Evolutionary conservation across 2,113 vertebrate species (phyloP).

Genomic region (Thymallus thymallus): DNA sequence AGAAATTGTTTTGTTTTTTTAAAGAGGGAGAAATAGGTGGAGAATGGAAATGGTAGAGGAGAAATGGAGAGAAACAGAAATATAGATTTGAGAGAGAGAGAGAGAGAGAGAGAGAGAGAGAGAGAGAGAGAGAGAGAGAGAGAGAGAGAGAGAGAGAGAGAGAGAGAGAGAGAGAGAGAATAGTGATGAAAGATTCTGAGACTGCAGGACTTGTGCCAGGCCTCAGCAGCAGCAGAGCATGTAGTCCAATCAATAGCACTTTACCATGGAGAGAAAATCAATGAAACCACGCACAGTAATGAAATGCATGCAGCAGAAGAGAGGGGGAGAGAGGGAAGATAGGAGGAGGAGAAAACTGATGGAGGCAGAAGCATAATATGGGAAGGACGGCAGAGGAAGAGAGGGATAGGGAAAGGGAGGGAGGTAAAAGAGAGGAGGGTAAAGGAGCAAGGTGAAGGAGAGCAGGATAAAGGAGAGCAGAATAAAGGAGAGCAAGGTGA

Average conservation of each 20-base stretch:
- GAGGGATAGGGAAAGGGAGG: conserved; percentile 3
- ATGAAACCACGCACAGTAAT: conserved; percentile 60
- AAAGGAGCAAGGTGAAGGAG: neutral
- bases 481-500: conserved; percentile 7
- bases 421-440: neutral
- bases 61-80: neutral
- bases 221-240: conserved; percentile 61
- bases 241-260: conserved; percentile 72
- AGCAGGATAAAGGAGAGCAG: neutral
- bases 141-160: neutral
- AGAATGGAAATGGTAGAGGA: too few relatives aligned
- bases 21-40: too few relatives aligned
- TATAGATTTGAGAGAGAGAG: neutral
- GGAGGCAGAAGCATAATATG: neutral
- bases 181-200: neutral
- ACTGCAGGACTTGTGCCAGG: conserved; percentile 33
- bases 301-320: conserved; percentile 57
- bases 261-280: conserved; percentile 67
- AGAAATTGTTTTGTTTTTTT: too few relatives aligned
- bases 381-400: neutral
- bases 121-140: conserved; percentile 15
- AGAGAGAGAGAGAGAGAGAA: neutral
- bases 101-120: conserved; percentile 10
- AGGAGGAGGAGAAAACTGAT: neutral
- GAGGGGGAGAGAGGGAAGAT: neutral